These are phyloP conservation scores for Electrona antarctica DNA, from an alignment of 2,113 vertebrate species.

Conservation along the genomic window DNA sequence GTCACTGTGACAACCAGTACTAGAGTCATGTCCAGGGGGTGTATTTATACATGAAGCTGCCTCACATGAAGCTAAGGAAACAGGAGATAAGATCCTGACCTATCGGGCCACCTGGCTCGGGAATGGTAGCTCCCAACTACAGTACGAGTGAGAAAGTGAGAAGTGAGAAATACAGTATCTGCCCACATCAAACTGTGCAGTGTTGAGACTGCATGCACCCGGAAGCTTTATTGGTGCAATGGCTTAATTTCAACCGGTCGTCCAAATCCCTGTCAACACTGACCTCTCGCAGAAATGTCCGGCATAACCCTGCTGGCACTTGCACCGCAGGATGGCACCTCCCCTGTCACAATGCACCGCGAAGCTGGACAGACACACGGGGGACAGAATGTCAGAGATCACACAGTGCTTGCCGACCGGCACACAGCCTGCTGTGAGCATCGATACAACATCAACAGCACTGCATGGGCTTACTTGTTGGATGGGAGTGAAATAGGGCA, in stretches of 20 bases:
- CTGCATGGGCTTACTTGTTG: conserved; percentile 83
- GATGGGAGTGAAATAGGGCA: conserved; percentile 85
- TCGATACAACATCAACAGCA: neutral
- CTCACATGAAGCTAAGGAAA: no score
- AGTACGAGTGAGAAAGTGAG: no score
- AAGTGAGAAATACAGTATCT: no score
- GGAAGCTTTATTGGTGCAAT: no score
- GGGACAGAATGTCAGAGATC: conserved; percentile 31
- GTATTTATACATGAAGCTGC: no score
- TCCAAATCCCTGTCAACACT: conserved; percentile 38
- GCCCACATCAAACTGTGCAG: no score
- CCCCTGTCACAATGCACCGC: conserved; percentile 88
- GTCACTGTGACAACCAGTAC: no score
- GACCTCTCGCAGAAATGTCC: conserved; percentile 96
- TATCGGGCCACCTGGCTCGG: no score
- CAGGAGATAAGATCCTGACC: no score
- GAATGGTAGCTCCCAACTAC: no score
- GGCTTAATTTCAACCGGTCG: neutral
- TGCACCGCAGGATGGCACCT: conserved; percentile 81
- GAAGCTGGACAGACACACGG: conserved; percentile 81
- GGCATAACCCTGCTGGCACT: conserved; percentile 91
- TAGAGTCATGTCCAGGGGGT: no score
- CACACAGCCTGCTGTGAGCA: neutral
- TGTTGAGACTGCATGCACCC: no score
- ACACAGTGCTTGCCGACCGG: conserved; percentile 9